Conservation (phyloP, 2,888 invertebrate genomes). For the Eristalis tenax region DNA sequence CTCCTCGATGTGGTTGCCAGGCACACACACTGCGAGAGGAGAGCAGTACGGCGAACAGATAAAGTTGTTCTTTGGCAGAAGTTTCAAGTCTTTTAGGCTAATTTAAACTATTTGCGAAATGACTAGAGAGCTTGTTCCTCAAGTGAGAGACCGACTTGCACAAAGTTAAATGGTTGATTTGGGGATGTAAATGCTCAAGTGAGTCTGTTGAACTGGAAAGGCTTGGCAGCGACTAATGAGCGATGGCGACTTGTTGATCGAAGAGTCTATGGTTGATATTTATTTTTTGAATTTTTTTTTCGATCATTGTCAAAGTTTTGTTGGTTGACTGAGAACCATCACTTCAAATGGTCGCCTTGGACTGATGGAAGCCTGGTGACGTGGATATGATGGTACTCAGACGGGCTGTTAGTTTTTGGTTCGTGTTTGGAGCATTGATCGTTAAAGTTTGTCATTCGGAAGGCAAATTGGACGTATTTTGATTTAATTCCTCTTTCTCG, state of each 20-base stretch:
- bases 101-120: slow-evolving; percentile 60
- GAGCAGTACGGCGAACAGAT: not conserved
- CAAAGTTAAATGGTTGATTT: slow-evolving; percentile 44
- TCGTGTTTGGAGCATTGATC: no score
- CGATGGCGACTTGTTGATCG: not conserved
- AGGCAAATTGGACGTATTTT: no score
- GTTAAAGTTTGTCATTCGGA: no score
- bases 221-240: not conserved
- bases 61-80: slow-evolving; percentile 52
- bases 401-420: no score
- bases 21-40: not conserved
- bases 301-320: not conserved
- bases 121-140: not conserved
- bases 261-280: not conserved
- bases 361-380: no score
- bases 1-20: not conserved
- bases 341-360: no score
- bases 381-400: no score
- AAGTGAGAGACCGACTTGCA: slow-evolving; percentile 1
- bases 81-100: slow-evolving; percentile 53
- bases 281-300: not conserved
- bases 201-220: not conserved
- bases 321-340: no score
- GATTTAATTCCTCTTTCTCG: no score
- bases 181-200: not conserved